phyloP scores from a whole-genome alignment of 1,140 invertebrate genomes.

The Drosophila nebulosa region DNA sequence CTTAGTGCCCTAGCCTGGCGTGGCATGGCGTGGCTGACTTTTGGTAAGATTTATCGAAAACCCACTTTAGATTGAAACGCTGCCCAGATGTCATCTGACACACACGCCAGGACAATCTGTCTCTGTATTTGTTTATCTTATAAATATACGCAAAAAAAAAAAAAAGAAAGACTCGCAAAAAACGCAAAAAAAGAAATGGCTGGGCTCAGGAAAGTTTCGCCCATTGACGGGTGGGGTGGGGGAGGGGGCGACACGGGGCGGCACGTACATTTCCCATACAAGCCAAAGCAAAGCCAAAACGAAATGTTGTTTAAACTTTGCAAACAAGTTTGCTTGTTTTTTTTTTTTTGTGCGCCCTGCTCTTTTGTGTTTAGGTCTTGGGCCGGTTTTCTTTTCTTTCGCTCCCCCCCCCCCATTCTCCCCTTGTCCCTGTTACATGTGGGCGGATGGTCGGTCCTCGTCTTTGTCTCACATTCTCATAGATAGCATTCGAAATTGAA shows the following conservation, averaged over 20 bases:
- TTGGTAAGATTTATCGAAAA: conserved; percentile 54
- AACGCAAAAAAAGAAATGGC: conserved; percentile 26
- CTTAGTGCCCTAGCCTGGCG: not conserved
- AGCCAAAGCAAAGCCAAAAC: conserved; percentile 44
- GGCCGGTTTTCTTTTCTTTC: conserved; percentile 14
- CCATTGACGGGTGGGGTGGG: not conserved
- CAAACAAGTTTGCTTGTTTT: conserved; percentile 73
- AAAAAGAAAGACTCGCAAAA: not conserved
- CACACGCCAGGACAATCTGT: conserved; percentile 67
- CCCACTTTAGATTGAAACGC: conserved; percentile 63
- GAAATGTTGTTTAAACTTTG: conserved; percentile 79
- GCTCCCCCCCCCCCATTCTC: conserved; percentile 18
- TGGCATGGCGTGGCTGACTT: not conserved
- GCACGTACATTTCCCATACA: conserved; percentile 52
- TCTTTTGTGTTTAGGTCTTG: conserved; percentile 44
- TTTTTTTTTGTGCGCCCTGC: conserved; percentile 24
- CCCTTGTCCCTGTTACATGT: conserved; percentile 31
- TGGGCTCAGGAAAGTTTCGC: not conserved
- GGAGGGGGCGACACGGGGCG: conserved; percentile 2
- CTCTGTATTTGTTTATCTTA: conserved; percentile 74
- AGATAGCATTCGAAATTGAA: conserved; percentile 78
- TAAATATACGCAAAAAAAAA: conserved; percentile 59
- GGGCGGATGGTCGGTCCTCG: not conserved
- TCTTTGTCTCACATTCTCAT: conserved; percentile 52
- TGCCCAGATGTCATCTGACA: conserved; percentile 65